Base-by-base conservation (phyloP, 1,140 invertebrate genomes). In the Oscheius sp. region DNA sequence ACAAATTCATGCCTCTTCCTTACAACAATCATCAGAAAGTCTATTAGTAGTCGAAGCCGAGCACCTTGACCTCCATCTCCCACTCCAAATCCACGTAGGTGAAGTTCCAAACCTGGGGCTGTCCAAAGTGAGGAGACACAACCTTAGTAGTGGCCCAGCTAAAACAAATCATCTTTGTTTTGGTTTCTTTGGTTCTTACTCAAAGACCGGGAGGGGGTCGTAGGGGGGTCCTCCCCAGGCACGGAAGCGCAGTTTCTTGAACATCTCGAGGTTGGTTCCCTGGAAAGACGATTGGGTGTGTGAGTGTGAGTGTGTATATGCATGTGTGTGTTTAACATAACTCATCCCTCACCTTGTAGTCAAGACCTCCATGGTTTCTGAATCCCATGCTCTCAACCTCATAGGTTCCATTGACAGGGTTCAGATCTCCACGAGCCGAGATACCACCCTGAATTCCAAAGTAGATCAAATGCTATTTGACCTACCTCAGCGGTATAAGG, bases 41-140 rank as follows among this genome's bases (percentile, higher is more conserved):
- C n/a, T n/a, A n/a, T 55, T 55, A 42, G n/a, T 55, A 55, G 23
- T 63, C 61, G 31, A 63, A 36, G 26, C 61, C 61, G 32, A 63
- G 69, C 20, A 79, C 81, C 36, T 77, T 67, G 23, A 82, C 69
- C n/a, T 28, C 29, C 7, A 78, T 74, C 45, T 82, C 71, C 88
- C 88, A 88, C 26, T 84, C 78, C 64, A 85, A 81, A 46, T 85
- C 79, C 23, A 89, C 75, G 46, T 88, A 88, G 15, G 88, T 84
- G 82, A 92, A 93, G 62, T 90, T 85, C 87, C 91, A 93, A 31
- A 88, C 76, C 79, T 91, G 89, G 0, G 92, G 91, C 62, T 92
- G 91, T 3, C 92, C 91, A 75, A 88, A 79, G 76, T 93, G 92
- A 2, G 88, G 86, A 3, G 87, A 84, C 74, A 87, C 87, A 29